Conservation (phyloP, 2,888 invertebrate species). For the Ischnus inquisitorius region DNA sequence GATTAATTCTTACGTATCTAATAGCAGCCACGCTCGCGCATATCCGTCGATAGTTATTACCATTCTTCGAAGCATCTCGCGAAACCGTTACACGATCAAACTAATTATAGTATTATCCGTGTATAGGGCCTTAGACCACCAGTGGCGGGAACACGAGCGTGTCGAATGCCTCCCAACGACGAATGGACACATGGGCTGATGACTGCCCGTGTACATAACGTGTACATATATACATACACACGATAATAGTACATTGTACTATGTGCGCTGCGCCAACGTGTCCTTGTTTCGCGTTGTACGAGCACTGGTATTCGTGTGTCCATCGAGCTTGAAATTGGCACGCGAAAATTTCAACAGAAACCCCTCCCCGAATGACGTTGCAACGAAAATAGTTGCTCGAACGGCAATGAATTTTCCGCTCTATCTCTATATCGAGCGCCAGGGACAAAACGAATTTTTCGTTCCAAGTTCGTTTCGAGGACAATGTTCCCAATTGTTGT, state of each 20-base stretch:
- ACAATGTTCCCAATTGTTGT: background rate
- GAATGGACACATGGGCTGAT: conserved; percentile 9
- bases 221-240: background rate
- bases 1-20: conserved; percentile 24
- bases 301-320: conserved; percentile 2
- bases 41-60: conserved; percentile 43
- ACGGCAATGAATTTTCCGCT: conserved; percentile 23
- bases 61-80: conserved; percentile 26
- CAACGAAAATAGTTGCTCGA: conserved; percentile 43
- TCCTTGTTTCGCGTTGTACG: conserved; percentile 36
- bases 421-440: background rate
- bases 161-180: conserved; percentile 36
- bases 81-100: conserved; percentile 56
- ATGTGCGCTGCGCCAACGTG: background rate
- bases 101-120: conserved; percentile 61
- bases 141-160: conserved; percentile 38
- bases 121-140: conserved; percentile 18
- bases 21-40: background rate
- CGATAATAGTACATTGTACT: conserved; percentile 9
- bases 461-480: conserved; percentile 31
- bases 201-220: background rate
- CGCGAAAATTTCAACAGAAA: conserved; percentile 41
- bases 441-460: conserved; percentile 1
- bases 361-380: conserved; percentile 38
- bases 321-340: conserved; percentile 50